Conservation (phyloP, 2,797 vertebrate genomes). For the Amniataba percoides region DNA sequence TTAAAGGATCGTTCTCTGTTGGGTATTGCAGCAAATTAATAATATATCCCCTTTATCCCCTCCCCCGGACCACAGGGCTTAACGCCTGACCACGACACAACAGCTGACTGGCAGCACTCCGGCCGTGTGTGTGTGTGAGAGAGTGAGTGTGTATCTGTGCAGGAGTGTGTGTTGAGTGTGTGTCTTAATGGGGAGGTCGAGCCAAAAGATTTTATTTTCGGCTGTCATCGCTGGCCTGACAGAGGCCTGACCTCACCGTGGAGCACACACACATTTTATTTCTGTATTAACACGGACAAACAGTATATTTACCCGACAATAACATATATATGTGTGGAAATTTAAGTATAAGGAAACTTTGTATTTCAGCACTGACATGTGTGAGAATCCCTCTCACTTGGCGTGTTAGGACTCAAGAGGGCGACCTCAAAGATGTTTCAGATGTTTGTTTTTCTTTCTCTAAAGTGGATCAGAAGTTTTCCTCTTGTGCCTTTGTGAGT, state of each 20-base stretch:
- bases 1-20: conserved; percentile 63
- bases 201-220: conserved; percentile 69
- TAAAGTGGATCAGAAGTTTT: no score
- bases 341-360: no score
- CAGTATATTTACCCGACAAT: no score
- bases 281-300: no score
- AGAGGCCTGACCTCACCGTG: conserved; percentile 45
- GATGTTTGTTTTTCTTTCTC: no score
- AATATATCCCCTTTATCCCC: conserved; percentile 70
- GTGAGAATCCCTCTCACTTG: no score
- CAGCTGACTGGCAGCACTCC: conserved; percentile 68
- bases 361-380: no score
- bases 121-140: conserved; percentile 16
- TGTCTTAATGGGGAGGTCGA: neutral
- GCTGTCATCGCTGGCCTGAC: conserved; percentile 63
- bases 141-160: conserved; percentile 19
- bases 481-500: no score
- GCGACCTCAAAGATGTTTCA: no score
- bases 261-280: neutral
- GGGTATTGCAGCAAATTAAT: conserved; percentile 69
- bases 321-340: no score
- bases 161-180: conserved; percentile 19
- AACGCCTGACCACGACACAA: conserved; percentile 56
- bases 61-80: conserved; percentile 65
- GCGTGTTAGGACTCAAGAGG: no score